These are phyloP conservation scores for Saturnia japonica DNA, from an alignment of 2,888 invertebrate species.

Conservation along the genomic window DNA sequence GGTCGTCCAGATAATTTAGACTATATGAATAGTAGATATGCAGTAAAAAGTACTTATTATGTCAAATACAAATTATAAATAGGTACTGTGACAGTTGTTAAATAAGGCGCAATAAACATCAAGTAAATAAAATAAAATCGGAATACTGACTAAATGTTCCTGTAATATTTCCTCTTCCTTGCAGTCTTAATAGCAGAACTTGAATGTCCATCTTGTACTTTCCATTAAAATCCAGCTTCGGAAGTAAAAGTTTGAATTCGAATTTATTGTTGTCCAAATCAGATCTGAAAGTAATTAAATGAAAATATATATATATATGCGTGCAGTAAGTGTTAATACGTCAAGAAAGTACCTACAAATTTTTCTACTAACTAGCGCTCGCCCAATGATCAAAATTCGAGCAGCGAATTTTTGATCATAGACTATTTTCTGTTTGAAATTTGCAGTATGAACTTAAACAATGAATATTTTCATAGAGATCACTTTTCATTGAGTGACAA, in stretches of 20 bases:
- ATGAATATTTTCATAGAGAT: no score
- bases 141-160: slow-evolving; percentile 85
- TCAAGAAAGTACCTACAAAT: background rate
- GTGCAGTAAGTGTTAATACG: background rate
- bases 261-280: slow-evolving; percentile 84
- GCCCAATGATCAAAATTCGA: no score
- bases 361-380: no score
- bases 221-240: slow-evolving; percentile 82
- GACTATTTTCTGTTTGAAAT: no score
- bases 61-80: no score
- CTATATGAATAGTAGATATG: no score
- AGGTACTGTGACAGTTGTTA: no score
- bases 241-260: slow-evolving; percentile 83
- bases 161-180: slow-evolving; percentile 84
- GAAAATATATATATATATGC: background rate
- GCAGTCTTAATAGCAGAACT: slow-evolving; percentile 82
- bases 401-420: no score
- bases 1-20: no score
- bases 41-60: no score
- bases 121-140: background rate
- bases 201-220: slow-evolving; percentile 87
- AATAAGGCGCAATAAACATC: background rate
- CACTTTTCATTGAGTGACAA: no score
- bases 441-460: no score
- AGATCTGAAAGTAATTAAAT: slow-evolving; percentile 68